phyloP scores from a whole-genome alignment of 2,113 vertebrate genomes.

The Scalopus aquaticus region DNA sequence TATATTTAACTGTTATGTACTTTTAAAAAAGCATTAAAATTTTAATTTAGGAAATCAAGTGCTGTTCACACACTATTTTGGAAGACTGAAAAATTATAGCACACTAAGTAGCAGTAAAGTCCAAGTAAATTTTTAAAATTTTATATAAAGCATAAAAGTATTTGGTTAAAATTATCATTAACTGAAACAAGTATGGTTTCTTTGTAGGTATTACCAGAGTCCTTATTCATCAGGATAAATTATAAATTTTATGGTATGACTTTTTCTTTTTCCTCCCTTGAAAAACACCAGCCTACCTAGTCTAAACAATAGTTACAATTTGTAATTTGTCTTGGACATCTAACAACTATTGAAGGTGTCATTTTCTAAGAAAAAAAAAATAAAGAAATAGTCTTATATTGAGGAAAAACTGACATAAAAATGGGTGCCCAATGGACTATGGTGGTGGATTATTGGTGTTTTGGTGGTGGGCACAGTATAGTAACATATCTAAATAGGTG shows the following conservation, averaged over 20 bases:
- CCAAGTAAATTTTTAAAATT: background rate
- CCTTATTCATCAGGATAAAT: background rate
- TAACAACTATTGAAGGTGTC: background rate
- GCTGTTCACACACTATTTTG: background rate
- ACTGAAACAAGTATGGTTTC: background rate
- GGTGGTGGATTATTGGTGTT: too few species aligned
- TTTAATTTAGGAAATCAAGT: background rate
- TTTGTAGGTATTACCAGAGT: background rate
- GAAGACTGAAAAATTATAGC: background rate
- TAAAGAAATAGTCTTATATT: background rate
- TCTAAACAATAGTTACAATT: background rate
- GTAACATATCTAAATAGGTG: too few species aligned
- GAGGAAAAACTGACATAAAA: background rate
- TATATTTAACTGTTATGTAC: background rate
- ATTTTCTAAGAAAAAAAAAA: conserved; percentile 29
- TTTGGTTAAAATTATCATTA: background rate
- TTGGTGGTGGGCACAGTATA: too few species aligned
- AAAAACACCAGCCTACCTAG: background rate
- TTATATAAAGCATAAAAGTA: background rate
- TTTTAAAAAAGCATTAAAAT: background rate
- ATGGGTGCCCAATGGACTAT: too few species aligned
- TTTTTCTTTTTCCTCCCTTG: background rate
- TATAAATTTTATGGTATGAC: background rate
- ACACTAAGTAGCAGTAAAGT: background rate
- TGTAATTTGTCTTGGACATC: background rate